Evolutionary conservation across 2,888 invertebrate genomes (phyloP), one percentile per base, ranked within the genome.

Genomic region (Physocephala rufipes): DNA sequence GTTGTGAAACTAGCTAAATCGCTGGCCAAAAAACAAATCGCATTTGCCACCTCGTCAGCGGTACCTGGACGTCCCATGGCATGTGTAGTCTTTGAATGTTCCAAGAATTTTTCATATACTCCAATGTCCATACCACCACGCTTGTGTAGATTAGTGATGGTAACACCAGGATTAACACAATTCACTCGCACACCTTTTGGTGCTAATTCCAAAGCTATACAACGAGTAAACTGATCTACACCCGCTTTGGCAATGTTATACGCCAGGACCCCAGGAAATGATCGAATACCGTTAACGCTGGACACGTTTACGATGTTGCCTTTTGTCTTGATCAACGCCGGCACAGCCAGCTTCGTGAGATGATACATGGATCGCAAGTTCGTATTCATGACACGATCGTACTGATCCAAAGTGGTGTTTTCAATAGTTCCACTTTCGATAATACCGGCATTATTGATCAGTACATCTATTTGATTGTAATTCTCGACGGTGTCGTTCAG

Each of bases 221-320:
- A 96, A 82, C 93, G 90, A 0, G 98, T 99, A 77, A 99, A 91
- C 82, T 98, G 97, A 87, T 99, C 98, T 9, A 98, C 85, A 5
- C 96, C 96, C 55, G 95, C 89, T 88, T 99, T 99, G 7, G 96
- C 95, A 89, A 98, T 92, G 79, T 92, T 92, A 84, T 99, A 99
- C 0, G 96, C 92, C 68, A 97, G 85, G n/a, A 96, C 91, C 67
- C 93, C 93, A 0, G 96, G 91, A 81, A 97, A 97, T 74, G 97
- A 90, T 82, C 96, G 88, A 36, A 95, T 82, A 12, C 97, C 98
- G 79, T 92, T 93, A 0, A 97, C 95, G 84, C 96, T 96, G 2
- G 97, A 97, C 0, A 98, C 93, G 84, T 97, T 98, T 0, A 99
- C 95, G 78, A 97, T 91, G 78, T 89, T 93, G 24, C 96, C 96